Evolutionary conservation across 1,140 invertebrate species (phyloP), one percentile per base, ranked within the genome.

Genomic region (Piezodorus guildinii): DNA sequence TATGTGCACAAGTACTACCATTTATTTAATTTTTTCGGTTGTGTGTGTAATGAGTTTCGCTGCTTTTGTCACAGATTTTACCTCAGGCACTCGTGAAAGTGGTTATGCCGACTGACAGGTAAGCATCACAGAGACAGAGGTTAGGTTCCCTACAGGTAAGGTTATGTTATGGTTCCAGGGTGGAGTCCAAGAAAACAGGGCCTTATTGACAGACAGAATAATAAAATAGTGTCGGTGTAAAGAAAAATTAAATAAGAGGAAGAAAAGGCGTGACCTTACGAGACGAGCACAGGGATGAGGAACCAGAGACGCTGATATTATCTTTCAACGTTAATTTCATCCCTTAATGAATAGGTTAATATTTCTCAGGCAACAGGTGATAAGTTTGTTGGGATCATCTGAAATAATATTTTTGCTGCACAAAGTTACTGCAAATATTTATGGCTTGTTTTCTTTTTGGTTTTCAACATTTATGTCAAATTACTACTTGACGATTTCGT

Each of bases 81-180:
- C 81, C 83, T 74, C 86, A 88, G 77, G 88, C 91, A 66, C 84
- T 94, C 75, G 93, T 99, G 68, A 98, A 96, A 87, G 96, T 99
- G 72, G 93, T 97, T 74, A 91, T 98, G 74, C 96, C 96, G 68
- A 97, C 90, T 68, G 96, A 99, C 81, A 87, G 86, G 87, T 89
- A 83, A 79, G 76, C 73, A 44, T 63, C 14, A 16, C 21, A 62
- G n/a, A 60, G 30, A 60, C 14, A 39, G 39, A 25, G 54, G 30
- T 60, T 16, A 60, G n/a, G 39, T 60, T 60, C 49, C 23, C 17
- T 52, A 60, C 58, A 60, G 58, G 58, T 60, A 60, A 60, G 58
- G 34, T 21, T 34, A n/a, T 58, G 23, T 58, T 34, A 27, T 34
- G 30, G 54, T 58, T 58, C 54, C 54, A 39, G 58, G 30, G 21